Base-by-base conservation (phyloP, 2,888 invertebrate species). In the Gisinianus flammeolus region DNA sequence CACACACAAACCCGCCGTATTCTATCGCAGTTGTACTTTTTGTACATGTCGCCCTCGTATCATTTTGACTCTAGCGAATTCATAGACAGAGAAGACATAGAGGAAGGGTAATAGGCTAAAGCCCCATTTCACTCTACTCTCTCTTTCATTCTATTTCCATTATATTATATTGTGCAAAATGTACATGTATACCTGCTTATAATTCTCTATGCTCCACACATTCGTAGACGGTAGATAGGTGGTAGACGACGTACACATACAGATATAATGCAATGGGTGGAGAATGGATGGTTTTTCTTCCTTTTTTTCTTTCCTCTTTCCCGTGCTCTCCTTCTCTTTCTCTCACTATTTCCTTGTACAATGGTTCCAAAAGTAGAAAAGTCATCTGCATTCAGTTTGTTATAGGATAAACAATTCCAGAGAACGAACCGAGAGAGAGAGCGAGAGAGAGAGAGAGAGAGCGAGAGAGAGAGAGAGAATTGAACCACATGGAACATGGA, bases 91-190 rank as follows among this genome's bases (percentile, higher is more conserved):
- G 52, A 70, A 64, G 62, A 24, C 4, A 64, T 64, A 26, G 62
- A 16, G 28, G 66, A 66, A 71, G 71, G 71, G 71, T 71, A 71
- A 71, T 71, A 71, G 54, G 71, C 16, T 56, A 71, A 54, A 71
- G 56, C 71, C 71, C 28, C 12, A 44, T 52, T 70, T 54, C 52
- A 56, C 71, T 71, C 71, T 56, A 71, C 71, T 71, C 52, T 71
- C 54, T 44, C 52, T 54, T 26, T 26, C 54, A 30, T 30, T 71
- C 56, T 71, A 71, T 71, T 31, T 33, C 19, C 33, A 0, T 68
- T 24, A 30, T 44, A 68, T 54, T 71, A 71, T 26, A 22, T 52
- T 71, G 26, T 54, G 35, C 31, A 66, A 30, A 22, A 71, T 71
- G 26, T 54, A 70, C 31, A 66, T 22, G 22, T 22, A 56, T 8